These are phyloP conservation scores for Diadegma fenestrale DNA, from an alignment of 2,888 invertebrate genomes.

Conservation along the genomic window DNA sequence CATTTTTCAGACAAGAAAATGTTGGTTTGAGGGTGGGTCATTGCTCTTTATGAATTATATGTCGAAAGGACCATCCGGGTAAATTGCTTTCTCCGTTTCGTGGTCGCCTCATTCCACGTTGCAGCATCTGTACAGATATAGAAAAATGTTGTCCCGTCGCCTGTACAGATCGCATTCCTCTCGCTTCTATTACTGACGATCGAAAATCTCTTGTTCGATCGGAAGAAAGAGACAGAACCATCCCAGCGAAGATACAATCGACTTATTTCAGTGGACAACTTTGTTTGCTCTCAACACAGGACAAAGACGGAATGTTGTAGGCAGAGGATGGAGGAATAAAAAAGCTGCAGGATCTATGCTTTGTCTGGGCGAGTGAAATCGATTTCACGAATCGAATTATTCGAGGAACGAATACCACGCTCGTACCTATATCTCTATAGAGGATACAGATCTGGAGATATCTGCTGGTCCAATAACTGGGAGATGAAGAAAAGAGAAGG, in stretches of 20 bases:
- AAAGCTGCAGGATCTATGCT: conserved; percentile 29
- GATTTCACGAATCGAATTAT: conserved; percentile 65
- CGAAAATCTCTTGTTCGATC: conserved; percentile 49
- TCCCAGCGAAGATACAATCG: conserved; percentile 55
- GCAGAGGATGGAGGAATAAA: neutral
- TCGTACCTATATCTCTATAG: conserved; percentile 1
- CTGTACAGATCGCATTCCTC: conserved; percentile 18
- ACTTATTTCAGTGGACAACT: conserved; percentile 62
- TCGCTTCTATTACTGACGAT: conserved; percentile 42
- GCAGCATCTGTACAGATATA: neutral
- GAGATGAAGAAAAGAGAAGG: neutral
- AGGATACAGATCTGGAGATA: neutral
- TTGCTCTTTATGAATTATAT: conserved; percentile 67
- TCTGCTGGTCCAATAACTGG: neutral
- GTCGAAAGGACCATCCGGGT: conserved; percentile 59
- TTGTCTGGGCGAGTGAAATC: conserved; percentile 58
- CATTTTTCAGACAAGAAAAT: neutral
- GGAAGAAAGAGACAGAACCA: conserved; percentile 22
- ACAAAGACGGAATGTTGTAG: conserved; percentile 30
- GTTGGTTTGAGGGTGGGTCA: conserved; percentile 40
- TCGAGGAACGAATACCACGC: conserved; percentile 49
- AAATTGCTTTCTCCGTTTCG: conserved; percentile 63
- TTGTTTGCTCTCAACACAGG: conserved; percentile 48
- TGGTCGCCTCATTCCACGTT: conserved; percentile 23
- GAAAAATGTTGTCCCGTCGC: conserved; percentile 23